phyloP scores from a whole-genome alignment of 2,888 invertebrate species.

The Craniophora ligustri region DNA sequence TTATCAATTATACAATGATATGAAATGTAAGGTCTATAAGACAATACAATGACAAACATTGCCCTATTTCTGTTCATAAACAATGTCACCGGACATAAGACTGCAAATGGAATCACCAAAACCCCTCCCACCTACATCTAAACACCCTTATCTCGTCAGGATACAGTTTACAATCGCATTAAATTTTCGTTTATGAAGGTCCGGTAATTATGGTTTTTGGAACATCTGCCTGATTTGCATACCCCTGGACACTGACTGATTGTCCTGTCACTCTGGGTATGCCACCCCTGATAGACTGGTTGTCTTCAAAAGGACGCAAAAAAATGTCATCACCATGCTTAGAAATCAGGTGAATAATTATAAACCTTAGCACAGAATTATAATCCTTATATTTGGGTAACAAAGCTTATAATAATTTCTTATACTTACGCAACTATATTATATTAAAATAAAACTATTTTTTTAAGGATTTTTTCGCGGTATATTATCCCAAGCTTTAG shows the following conservation, averaged over 20 bases:
- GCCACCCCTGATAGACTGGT: slow-evolving; percentile 42
- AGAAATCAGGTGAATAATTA: slow-evolving; percentile 2
- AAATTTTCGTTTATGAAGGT: background rate
- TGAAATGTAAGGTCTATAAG: too few relatives aligned
- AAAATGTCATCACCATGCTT: background rate
- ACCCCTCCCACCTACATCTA: background rate
- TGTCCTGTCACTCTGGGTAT: slow-evolving; percentile 69
- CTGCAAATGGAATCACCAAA: slow-evolving; percentile 10
- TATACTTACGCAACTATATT: too few relatives aligned
- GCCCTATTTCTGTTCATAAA: slow-evolving; percentile 54
- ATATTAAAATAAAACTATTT: too few relatives aligned
- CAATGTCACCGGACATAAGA: slow-evolving; percentile 54
- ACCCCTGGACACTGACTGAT: slow-evolving; percentile 68
- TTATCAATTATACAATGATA: too few relatives aligned
- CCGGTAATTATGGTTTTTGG: slow-evolving; percentile 22
- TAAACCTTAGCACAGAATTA: too few relatives aligned
- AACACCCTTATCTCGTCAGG: background rate
- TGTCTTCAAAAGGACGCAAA: slow-evolving; percentile 29
- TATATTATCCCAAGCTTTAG: too few relatives aligned
- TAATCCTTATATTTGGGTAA: too few relatives aligned
- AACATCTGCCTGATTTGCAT: slow-evolving; percentile 79
- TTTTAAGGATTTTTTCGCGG: too few relatives aligned
- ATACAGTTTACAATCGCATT: slow-evolving; percentile 27
- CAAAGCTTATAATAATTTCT: too few relatives aligned
- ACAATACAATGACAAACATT: too few relatives aligned